Percentiles rank a stretch among this genome's conserved stretches.
phyloP scores from a whole-genome alignment of 2,888 invertebrate genomes.

The Sicus ferrugineus region DNA sequence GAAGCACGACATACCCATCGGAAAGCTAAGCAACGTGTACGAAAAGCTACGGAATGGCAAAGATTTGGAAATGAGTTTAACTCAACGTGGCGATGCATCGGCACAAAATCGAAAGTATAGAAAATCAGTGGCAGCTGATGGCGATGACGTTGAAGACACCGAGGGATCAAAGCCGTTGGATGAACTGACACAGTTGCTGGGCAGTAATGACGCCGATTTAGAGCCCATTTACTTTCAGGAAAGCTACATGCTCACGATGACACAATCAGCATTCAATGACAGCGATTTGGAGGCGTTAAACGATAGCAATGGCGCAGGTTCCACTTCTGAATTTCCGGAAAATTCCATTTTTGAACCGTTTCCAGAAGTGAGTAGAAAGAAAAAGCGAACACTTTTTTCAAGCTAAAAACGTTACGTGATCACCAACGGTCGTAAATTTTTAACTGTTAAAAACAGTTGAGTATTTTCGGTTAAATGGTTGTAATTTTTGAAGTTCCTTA shows the following conservation, averaged over 20 bases:
- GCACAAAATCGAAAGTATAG: conserved; percentile 45
- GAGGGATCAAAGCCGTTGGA: conserved; percentile 47
- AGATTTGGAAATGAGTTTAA: conserved; percentile 35
- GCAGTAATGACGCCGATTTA: conserved; percentile 48
- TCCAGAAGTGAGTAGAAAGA: conserved; percentile 68
- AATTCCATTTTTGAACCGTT: conserved; percentile 70
- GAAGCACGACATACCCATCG: conserved; percentile 69
- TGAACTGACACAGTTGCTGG: conserved; percentile 54
- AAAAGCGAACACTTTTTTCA: neutral
- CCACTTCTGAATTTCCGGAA: conserved; percentile 45
- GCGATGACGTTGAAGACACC: conserved; percentile 14
- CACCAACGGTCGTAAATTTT: too few species aligned
- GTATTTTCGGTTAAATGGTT: too few species aligned
- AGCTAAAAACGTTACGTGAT: too few species aligned
- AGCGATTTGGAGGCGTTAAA: conserved; percentile 37
- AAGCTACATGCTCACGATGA: conserved; percentile 76
- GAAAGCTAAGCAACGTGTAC: conserved; percentile 68
- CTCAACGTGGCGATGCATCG: conserved; percentile 29
- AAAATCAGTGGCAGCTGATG: conserved; percentile 4
- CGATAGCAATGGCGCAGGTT: conserved; percentile 36
- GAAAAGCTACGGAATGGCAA: conserved; percentile 58
- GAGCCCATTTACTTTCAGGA: conserved; percentile 69
- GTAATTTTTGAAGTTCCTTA: too few species aligned
- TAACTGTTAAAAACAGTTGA: too few species aligned
- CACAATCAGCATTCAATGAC: conserved; percentile 64